Evolutionary conservation across 2,888 invertebrate species (phyloP).

Genomic region (Lydus trimaculatus): DNA sequence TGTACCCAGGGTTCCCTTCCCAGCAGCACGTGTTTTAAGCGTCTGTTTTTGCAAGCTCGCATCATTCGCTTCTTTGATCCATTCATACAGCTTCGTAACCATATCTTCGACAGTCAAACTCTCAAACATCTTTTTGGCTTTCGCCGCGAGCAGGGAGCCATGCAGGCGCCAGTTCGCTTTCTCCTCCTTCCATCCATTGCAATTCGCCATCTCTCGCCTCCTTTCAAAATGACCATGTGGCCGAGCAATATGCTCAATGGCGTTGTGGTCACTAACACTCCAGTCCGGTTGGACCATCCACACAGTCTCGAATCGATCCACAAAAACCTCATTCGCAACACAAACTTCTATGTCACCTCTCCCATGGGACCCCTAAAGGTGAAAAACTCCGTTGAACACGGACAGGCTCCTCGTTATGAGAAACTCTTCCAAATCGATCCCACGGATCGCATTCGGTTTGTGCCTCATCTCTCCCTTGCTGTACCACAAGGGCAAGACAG

Average conservation of each 20-base stretch:
- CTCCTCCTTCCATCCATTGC: neutral
- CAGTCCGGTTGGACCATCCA: neutral
- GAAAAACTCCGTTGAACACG: conserved; percentile 32
- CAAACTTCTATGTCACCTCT: too few species aligned
- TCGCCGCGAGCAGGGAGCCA: too few species aligned
- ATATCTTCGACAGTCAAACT: too few species aligned
- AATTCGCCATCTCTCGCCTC: neutral
- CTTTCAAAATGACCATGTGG: neutral
- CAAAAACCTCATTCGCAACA: conserved; percentile 17
- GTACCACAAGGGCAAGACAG: conserved; percentile 35
- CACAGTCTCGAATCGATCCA: neutral
- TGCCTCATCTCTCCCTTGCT: conserved; percentile 16
- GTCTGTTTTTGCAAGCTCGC: neutral
- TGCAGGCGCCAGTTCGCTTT: too few species aligned
- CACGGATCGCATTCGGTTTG: neutral
- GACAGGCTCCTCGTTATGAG: conserved; percentile 14
- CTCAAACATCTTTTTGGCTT: too few species aligned
- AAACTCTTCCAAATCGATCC: conserved; percentile 14
- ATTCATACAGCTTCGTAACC: neutral
- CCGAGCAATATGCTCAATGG: neutral
- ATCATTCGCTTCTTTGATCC: neutral
- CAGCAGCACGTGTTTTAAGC: neutral
- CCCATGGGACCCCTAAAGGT: conserved; percentile 35
- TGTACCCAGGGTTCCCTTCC: conserved; percentile 7
- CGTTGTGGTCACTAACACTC: conserved; percentile 21